Percentiles rank a stretch among this genome's conserved stretches.
phyloP scores from a whole-genome alignment of 92 coral and sea anemone genomes.

The Epizoanthus ramosus region DNA sequence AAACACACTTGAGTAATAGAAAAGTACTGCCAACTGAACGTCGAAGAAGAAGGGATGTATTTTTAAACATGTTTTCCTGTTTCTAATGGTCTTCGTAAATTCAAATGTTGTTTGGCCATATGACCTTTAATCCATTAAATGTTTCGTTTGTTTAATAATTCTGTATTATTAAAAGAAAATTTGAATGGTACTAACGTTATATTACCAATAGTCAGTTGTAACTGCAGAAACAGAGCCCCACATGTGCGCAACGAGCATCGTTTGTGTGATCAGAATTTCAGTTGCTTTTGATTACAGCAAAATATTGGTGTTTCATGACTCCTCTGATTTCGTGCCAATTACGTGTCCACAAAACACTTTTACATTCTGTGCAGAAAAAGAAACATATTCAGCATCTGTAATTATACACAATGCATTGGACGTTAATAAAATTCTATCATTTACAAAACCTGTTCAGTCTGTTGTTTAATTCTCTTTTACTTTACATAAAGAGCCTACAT shows the following conservation, averaged over 20 bases:
- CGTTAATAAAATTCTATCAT: slow-evolving; percentile 29
- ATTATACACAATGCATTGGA: slow-evolving; percentile 13
- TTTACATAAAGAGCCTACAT: slow-evolving; percentile 11
- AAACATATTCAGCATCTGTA: slow-evolving; percentile 12
- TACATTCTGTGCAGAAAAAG: neutral
- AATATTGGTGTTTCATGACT: neutral
- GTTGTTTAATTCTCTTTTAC: slow-evolving; percentile 9
- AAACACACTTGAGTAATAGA: neutral
- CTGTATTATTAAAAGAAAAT: neutral
- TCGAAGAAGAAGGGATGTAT: slow-evolving; percentile 13
- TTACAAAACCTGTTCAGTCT: slow-evolving; percentile 18
- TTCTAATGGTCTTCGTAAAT: slow-evolving; percentile 5
- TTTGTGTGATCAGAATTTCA: neutral
- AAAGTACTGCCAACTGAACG: neutral
- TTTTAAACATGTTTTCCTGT: slow-evolving; percentile 31
- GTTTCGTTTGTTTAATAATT: slow-evolving; percentile 23
- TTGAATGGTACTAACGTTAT: neutral
- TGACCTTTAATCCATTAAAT: slow-evolving; percentile 9
- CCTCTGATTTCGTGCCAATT: slow-evolving; percentile 9
- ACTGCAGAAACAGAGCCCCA: neutral
- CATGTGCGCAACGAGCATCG: neutral
- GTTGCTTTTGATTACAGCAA: neutral
- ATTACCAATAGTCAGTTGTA: neutral
- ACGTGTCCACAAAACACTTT: neutral
- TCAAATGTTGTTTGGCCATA: neutral